Base-by-base conservation (phyloP, 1,140 invertebrate genomes). In the Drosophila mauritiana region DNA sequence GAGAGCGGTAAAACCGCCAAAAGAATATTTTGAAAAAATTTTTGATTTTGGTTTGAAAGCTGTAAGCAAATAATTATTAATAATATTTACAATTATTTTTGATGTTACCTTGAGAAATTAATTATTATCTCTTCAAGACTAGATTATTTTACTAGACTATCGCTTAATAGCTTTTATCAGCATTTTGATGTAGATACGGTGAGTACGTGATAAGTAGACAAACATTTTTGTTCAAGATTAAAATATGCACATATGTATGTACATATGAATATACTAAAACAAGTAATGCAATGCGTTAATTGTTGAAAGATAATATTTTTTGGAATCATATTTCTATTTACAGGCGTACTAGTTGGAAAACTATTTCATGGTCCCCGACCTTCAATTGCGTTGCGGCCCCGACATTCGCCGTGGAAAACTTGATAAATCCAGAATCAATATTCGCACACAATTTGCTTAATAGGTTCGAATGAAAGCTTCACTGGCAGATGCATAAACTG, bases 351-450 rank as follows among this genome's bases (percentile, higher is more conserved):
- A 65, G 22, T 20, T 59, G 12, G 27, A 40, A 39, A 49, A 31
- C 31, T 48, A 36, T 40, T 48, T 11, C 58, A 51, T 55, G 72
- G 64, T 17, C 37, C 48, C 10, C 37, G 40, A 22, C 36, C 46
- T 57, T 43, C 51, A 69, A 70, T 57, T 55, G 40, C 13, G 12
- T 3, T 31, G 58, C 62, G 62, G 8, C 27, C 17, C 7, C 45
- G 58, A 40, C 58, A 51, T 11, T 43, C 25, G 51, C 22, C n/a
- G 40, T 39, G 2, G 22, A 42, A 25, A 76, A 49, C 72, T 67
- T 40, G 73, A 37, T 46, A 25, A 15, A 76, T 68, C 72, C 63
- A 54, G 72, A 76, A 53, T 76, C 62, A 76, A 76, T 75, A 57
- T 74, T 65, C 52, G 13, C 70, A 48, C 52, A 52, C 64, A 65